These are phyloP conservation scores for Solea senegalensis DNA, from an alignment of 2,113 vertebrate species.

Conservation along the genomic window DNA sequence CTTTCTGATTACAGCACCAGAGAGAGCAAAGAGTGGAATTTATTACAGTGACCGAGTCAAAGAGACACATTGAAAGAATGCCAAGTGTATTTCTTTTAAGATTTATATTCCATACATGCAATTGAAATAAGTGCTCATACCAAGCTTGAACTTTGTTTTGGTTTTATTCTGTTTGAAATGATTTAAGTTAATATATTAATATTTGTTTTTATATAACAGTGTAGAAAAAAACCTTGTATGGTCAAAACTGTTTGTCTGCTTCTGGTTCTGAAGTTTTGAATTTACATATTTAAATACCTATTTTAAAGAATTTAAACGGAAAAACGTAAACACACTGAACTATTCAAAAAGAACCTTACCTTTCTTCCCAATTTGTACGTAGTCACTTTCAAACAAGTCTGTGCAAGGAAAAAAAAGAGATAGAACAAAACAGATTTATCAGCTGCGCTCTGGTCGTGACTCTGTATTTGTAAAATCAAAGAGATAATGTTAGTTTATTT, in stretches of 20 bases:
- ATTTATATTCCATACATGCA: too few relatives aligned
- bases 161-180: too few relatives aligned
- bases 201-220: too few relatives aligned
- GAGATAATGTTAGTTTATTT: conserved; percentile 29
- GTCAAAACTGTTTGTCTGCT: background rate
- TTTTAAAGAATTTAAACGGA: background rate
- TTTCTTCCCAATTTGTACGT: conserved; percentile 79
- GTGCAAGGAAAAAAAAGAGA: conserved; percentile 19
- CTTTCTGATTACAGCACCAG: background rate
- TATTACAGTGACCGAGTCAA: background rate
- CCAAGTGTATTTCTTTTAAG: too few relatives aligned
- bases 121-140: too few relatives aligned
- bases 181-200: too few relatives aligned
- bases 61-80: too few relatives aligned
- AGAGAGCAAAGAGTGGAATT: too few relatives aligned
- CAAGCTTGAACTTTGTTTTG: too few relatives aligned
- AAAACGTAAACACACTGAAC: background rate
- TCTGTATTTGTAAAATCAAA: background rate
- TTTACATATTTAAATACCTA: background rate
- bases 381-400: conserved; percentile 83
- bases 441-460: background rate
- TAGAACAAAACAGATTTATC: conserved; percentile 19
- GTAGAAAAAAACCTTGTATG: too few relatives aligned
- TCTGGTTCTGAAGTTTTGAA: background rate
- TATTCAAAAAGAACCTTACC: conserved; percentile 56